Conservation (phyloP, 2,888 invertebrate species). For the Agrenia bidenticulata region DNA sequence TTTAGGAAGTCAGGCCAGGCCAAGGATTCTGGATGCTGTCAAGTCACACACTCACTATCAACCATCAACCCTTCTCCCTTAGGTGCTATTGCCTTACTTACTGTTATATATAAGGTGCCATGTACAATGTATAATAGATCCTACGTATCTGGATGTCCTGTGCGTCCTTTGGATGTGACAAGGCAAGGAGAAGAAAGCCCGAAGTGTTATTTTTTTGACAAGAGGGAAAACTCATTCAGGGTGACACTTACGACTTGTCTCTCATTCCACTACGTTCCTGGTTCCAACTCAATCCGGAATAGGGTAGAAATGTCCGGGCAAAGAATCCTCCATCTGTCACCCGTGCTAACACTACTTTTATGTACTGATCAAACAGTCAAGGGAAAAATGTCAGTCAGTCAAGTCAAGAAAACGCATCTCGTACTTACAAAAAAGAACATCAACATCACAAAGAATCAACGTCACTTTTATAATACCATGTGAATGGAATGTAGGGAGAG, state of each 20-base stretch:
- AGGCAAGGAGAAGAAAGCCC: conserved; percentile 1
- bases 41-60: conserved; percentile 1
- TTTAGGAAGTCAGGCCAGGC: conserved; percentile 16
- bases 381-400: conserved; percentile 20
- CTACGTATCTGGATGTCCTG: too few species aligned
- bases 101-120: too few species aligned
- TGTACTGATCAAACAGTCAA: conserved; percentile 21
- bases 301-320: conserved; percentile 7
- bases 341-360: conserved; percentile 17
- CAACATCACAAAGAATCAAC: conserved; percentile 16
- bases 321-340: conserved; percentile 23
- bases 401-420: conserved; percentile 7
- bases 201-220: conserved; percentile 23
- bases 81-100: too few species aligned
- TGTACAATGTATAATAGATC: too few species aligned
- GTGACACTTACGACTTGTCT: conserved; percentile 24
- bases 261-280: conserved; percentile 4
- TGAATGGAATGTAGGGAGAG: neutral
- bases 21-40: neutral
- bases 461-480: neutral
- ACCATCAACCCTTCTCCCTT: too few species aligned
- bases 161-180: neutral
- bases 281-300: conserved; percentile 14
- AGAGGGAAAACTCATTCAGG: conserved; percentile 21
- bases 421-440: conserved; percentile 14